Conservation (phyloP, 2,888 invertebrate genomes). For the Blomia tropicalis region DNA sequence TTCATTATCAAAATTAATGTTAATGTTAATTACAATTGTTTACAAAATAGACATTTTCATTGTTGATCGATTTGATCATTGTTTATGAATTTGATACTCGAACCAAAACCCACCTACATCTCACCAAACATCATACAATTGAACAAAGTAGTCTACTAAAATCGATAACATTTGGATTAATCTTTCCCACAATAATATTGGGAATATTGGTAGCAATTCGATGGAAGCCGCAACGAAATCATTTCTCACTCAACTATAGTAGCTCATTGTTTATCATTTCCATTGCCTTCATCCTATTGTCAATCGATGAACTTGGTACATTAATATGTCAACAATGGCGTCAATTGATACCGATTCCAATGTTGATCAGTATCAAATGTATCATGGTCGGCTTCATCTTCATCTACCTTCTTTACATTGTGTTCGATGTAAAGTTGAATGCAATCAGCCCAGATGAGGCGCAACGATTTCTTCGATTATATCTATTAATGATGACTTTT, state of each 20-base stretch:
- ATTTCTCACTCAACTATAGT: neutral
- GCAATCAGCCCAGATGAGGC: neutral
- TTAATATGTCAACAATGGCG: neutral
- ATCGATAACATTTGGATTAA: neutral
- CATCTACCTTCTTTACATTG: neutral
- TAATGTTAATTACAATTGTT: neutral
- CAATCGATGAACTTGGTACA: neutral
- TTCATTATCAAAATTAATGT: neutral
- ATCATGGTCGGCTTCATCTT: neutral
- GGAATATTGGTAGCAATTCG: neutral
- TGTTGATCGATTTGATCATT: neutral
- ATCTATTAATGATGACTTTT: neutral
- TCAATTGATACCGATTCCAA: neutral
- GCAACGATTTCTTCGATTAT: neutral
- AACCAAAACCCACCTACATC: neutral
- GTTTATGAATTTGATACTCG: neutral
- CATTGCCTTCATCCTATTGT: neutral
- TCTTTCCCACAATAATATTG: neutral
- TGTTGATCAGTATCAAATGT: neutral
- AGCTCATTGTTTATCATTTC: constrained; percentile 5
- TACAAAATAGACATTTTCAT: neutral
- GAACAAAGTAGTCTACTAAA: neutral
- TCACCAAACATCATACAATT: neutral
- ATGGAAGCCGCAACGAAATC: constrained; percentile 1
- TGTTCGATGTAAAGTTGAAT: constrained; percentile 4